A percentile compares a stretch with the other conserved stretches of the same genome.
These are phyloP conservation scores for Pelagia noctiluca DNA, from an alignment of 30 jellyfish, hydroid and myxozoan genomes.

Conservation along the genomic window DNA sequence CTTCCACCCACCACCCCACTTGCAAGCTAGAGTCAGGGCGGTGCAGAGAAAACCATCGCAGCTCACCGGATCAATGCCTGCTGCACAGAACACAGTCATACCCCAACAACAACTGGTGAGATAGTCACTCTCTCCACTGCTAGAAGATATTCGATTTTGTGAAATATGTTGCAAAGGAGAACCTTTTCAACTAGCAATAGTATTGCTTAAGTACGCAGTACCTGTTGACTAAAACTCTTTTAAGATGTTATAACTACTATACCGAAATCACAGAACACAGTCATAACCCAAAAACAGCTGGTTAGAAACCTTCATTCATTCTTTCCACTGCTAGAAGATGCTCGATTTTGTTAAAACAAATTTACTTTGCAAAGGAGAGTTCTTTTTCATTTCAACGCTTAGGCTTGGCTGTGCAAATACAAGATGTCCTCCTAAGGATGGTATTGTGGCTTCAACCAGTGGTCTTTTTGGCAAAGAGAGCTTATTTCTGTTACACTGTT, in stretches of 20 bases:
- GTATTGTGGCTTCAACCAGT: too few relatives aligned
- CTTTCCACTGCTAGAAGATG: not conserved
- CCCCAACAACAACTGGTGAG: slow-evolving; percentile 43
- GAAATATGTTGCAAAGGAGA: too few relatives aligned
- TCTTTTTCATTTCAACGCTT: too few relatives aligned
- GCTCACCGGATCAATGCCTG: slow-evolving; percentile 26
- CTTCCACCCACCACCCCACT: slow-evolving; percentile 77
- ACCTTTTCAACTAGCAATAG: too few relatives aligned
- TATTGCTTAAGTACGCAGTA: too few relatives aligned
- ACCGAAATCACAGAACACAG: slow-evolving; percentile 21
- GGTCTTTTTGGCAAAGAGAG: too few relatives aligned
- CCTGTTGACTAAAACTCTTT: too few relatives aligned
- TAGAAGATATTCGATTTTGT: not conserved
- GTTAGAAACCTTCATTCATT: slow-evolving; percentile 8
- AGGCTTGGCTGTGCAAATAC: too few relatives aligned
- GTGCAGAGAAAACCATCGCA: slow-evolving; percentile 74
- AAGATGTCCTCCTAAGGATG: too few relatives aligned
- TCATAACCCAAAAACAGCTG: slow-evolving; percentile 27
- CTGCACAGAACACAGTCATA: slow-evolving; percentile 27
- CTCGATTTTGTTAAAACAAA: not conserved
- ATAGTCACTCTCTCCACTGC: not conserved
- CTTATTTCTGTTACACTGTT: too few relatives aligned
- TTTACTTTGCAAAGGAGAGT: too few relatives aligned
- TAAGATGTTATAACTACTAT: too few relatives aligned
- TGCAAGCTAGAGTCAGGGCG: slow-evolving; percentile 70